phyloP scores from a whole-genome alignment of 2,797 vertebrate genomes.

The Sphaeramia orbicularis region DNA sequence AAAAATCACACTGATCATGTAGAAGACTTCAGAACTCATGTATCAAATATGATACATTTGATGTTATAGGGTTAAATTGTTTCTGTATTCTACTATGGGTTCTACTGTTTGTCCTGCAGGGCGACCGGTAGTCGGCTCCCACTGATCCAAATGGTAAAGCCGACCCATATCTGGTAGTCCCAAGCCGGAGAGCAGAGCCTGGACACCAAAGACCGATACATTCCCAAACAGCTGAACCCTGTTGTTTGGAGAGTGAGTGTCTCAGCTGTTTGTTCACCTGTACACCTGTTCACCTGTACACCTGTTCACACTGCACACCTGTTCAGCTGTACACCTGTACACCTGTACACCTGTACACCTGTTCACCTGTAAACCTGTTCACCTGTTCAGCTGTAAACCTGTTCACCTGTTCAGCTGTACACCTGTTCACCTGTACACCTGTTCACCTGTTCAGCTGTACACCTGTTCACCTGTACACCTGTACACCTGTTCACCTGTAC shows the following conservation, averaged over 20 bases:
- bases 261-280: too few relatives aligned
- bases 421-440: neutral
- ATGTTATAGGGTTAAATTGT: neutral
- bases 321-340: slow-evolving; percentile 6
- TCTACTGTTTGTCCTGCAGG: slow-evolving; percentile 79
- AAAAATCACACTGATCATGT: too few relatives aligned
- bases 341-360: neutral
- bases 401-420: too few relatives aligned
- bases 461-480: slow-evolving; percentile 4
- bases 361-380: slow-evolving; percentile 1
- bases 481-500: neutral
- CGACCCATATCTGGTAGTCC: slow-evolving; percentile 92
- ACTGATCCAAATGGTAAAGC: slow-evolving; percentile 93
- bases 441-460: too few relatives aligned
- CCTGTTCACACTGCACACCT: too few relatives aligned
- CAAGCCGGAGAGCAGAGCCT: slow-evolving; percentile 84
- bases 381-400: slow-evolving; percentile 1
- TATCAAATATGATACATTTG: too few relatives aligned
- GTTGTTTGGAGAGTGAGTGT: slow-evolving; percentile 10
- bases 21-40: too few relatives aligned
- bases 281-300: neutral
- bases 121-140: slow-evolving; percentile 91
- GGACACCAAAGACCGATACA: slow-evolving; percentile 91
- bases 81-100: neutral
- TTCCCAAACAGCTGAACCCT: slow-evolving; percentile 96